Percentiles rank a stretch among this genome's conserved stretches.
Conservation (phyloP, 1,140 invertebrate species). For the Drosophila yakuba region DNA sequence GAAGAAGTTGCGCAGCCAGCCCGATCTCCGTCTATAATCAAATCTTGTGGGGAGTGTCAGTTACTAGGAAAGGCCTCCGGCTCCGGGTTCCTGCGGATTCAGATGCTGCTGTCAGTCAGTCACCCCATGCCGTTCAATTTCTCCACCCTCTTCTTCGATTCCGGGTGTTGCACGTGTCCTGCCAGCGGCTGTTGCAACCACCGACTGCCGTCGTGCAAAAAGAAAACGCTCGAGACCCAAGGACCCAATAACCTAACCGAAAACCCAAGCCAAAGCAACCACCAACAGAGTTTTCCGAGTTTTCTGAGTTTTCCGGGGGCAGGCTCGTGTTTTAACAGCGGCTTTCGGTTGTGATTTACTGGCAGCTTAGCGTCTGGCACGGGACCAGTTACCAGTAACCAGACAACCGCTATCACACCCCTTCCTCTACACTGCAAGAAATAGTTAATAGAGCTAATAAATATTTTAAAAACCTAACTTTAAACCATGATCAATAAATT, state of each 20-base stretch:
- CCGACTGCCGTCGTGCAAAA: slow-evolving; percentile 7
- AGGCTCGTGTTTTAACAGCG: slow-evolving; percentile 79
- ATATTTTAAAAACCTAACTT: too few species aligned
- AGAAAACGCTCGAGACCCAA: slow-evolving; percentile 8
- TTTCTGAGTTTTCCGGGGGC: slow-evolving; percentile 37
- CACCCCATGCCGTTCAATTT: neutral
- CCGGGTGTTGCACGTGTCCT: slow-evolving; percentile 46
- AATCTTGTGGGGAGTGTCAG: slow-evolving; percentile 57
- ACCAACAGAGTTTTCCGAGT: slow-evolving; percentile 50
- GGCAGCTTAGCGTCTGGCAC: slow-evolving; percentile 75
- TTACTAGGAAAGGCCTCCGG: slow-evolving; percentile 30
- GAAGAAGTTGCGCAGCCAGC: neutral
- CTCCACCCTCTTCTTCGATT: slow-evolving; percentile 21
- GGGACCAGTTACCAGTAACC: slow-evolving; percentile 48
- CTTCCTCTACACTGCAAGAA: neutral
- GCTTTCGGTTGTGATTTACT: slow-evolving; percentile 83
- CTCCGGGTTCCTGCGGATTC: slow-evolving; percentile 13
- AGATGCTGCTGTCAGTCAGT: slow-evolving; percentile 38
- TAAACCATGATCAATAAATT: too few species aligned
- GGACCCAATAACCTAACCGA: slow-evolving; percentile 27
- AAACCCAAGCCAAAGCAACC: slow-evolving; percentile 33
- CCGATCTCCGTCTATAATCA: slow-evolving; percentile 43
- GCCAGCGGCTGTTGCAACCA: slow-evolving; percentile 50
- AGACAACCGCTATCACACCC: neutral
- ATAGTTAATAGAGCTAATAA: neutral